phyloP scores from a whole-genome alignment of 1,140 invertebrate species.

The Cotesia chilonis region DNA sequence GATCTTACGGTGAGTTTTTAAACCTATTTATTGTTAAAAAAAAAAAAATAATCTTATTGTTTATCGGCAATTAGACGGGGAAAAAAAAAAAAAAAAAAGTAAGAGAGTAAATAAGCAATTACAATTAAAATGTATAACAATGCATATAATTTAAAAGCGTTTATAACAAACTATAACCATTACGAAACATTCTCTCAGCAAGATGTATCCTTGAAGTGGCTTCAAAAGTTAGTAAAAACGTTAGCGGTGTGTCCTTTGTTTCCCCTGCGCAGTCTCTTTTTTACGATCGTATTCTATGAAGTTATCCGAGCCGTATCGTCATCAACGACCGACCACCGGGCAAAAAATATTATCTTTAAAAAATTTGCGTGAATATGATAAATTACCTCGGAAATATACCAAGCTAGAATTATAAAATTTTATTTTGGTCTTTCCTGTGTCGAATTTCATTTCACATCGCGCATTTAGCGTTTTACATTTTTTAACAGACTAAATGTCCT shows the following conservation, averaged over 20 bases:
- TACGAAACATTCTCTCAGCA: neutral
- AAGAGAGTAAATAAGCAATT: too few relatives aligned
- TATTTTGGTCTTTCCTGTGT: constrained; percentile 24
- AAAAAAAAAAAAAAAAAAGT: too few relatives aligned
- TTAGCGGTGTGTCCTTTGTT: constrained; percentile 25
- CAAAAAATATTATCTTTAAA: constrained; percentile 7
- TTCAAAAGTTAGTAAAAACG: constrained; percentile 10
- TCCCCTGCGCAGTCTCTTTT: constrained; percentile 13
- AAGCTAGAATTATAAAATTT: neutral
- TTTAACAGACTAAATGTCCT: neutral
- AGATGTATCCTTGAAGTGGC: too few relatives aligned
- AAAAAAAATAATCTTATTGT: neutral
- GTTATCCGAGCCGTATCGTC: constrained; percentile 36
- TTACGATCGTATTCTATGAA: constrained; percentile 35
- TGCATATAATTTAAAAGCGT: too few relatives aligned
- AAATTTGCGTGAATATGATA: constrained; percentile 36
- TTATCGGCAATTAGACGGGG: neutral
- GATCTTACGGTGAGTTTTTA: constrained; percentile 33
- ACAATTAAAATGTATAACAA: too few relatives aligned
- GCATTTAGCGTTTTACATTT: constrained; percentile 5
- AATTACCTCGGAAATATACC: constrained; percentile 25
- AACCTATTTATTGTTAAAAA: neutral
- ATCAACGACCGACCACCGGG: constrained; percentile 15
- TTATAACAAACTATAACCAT: neutral
- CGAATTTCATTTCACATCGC: constrained; percentile 24